These are phyloP conservation scores for Dromiciops gliroides DNA, from an alignment of 2,113 vertebrate genomes.

Conservation along the genomic window DNA sequence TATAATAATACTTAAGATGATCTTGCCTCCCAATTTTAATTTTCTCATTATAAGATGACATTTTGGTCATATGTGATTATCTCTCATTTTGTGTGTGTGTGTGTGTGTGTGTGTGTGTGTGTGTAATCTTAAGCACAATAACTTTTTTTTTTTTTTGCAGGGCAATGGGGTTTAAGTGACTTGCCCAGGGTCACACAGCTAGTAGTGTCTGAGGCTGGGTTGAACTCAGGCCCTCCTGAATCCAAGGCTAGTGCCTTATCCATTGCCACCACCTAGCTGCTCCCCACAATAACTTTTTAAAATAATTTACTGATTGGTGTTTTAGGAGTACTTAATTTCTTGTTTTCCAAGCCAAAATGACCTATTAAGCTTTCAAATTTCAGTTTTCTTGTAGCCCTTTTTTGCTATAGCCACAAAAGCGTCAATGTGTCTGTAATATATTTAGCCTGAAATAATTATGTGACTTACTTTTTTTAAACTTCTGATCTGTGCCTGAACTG, in stretches of 20 bases:
- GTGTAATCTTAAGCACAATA: background rate
- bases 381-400: background rate
- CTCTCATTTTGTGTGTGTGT: background rate
- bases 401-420: constrained; percentile 8
- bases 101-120: too few relatives aligned
- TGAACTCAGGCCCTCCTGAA: too few relatives aligned
- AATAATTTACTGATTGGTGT: constrained; percentile 14
- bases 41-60: constrained; percentile 29
- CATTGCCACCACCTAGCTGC: too few relatives aligned
- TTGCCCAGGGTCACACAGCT: too few relatives aligned
- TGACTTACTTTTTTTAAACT: constrained; percentile 19
- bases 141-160: too few relatives aligned
- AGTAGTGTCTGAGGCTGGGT: too few relatives aligned
- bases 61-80: constrained; percentile 21
- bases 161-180: too few relatives aligned
- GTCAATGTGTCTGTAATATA: background rate
- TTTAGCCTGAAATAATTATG: background rate
- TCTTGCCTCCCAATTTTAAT: constrained; percentile 11
- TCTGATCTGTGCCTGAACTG: constrained; percentile 26
- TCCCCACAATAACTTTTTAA: too few relatives aligned
- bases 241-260: too few relatives aligned
- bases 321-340: background rate
- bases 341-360: background rate
- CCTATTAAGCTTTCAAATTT: background rate
- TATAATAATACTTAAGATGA: background rate